Evolutionary conservation across 2,888 invertebrate species (phyloP), one percentile per base, ranked within the genome.

Genomic region (Morpho deidamia): DNA sequence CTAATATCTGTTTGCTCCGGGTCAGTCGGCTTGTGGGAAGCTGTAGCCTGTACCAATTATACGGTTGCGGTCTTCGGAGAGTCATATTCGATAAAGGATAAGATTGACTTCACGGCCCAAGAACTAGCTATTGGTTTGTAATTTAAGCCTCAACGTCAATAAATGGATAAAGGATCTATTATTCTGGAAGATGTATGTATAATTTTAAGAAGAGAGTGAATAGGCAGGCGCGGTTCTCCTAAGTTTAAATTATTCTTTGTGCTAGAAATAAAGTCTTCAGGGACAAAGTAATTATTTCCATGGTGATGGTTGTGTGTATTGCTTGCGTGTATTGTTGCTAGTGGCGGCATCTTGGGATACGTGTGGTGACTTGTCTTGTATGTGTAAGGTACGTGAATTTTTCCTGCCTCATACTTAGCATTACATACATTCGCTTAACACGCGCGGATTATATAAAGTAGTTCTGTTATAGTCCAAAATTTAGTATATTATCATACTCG

Each of bases 61-160:
- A 8, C 12, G 34, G 11, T 35, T 11, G 33, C 35, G 45, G n/a
- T n/a, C 37, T n/a, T 45, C n/a, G 12, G 2, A 35, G 37, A 2
- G 35, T n/a, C 37, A 35, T 38, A 45, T 37, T 45, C 37, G 45
- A 38, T 14, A 45, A 45, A 45, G 45, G 37, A 14, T 45, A n/a
- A 33, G 39, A 47, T 46, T 44, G 35, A 35, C 44, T 35, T 38
- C 14, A 11, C 8, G 38, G 38, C 8, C 11, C n/a, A 23, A 11
- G 44, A 35, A 37, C 23, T 23, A 5, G 3, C 2, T 23, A 23
- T 23, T 23, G 23, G 23, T 37, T 10, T 37, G 8, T 37, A 10
- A 37, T 10, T 37, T 37, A 10, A 37, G 10, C 8, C 35, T 8
- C 10, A 4, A n/a, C n/a, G n/a, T n/a, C n/a, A n/a, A n/a, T n/a